Evolutionary conservation across 2,797 vertebrate species (phyloP), one percentile per base, ranked within the genome.

Genomic region (Chelidonichthys spinosus): DNA sequence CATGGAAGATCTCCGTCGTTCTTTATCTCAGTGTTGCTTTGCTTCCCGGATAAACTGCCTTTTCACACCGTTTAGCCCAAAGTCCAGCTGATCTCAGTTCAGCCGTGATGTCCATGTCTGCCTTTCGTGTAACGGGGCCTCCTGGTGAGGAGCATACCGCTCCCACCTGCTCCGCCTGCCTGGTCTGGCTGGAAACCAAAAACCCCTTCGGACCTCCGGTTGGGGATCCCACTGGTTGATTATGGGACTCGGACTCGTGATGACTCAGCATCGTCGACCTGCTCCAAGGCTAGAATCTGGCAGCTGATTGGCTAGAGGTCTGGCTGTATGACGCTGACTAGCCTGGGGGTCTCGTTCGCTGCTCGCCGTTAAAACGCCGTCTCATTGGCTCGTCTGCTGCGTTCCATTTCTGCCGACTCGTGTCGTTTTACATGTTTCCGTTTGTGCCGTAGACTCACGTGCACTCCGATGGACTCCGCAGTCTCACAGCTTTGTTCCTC

Each of bases 1-100:
- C 25, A 25, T 25, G 25, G 25, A 25, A 25, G 25, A 25, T 25
- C 25, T 25, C 25, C 25, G 2, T 25, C 25, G 25, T 25, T 25
- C 25, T 25, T 25, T 25, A 25, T 71, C 42, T 74, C 53, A 7
- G 43, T 58, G 43, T 78, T 17, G 47, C 81, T 71, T 76, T 44
- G 58, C 73, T 63, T 84, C 64, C 63, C 39, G 37, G 66, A 69
- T 74, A 59, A 85, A 78, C 85, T 88, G 90, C 87, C 86, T 90
- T 81, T 4, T 25, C 25, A 14, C 79, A 72, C 80, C 42, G 37
- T 72, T 68, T 43, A 52, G 78, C 78, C 82, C 79, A 73, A 62
- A 60, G 65, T 62, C 64, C 61, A 67, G 87, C 92, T 86, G 88
- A 74, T 84, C 76, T 79, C 69, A 65, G 64, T 69, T 86, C 85